Percentiles rank a stretch among this genome's conserved stretches.
These are phyloP conservation scores for Cololabis saira DNA, from an alignment of 2,113 vertebrate species.

Conservation along the genomic window DNA sequence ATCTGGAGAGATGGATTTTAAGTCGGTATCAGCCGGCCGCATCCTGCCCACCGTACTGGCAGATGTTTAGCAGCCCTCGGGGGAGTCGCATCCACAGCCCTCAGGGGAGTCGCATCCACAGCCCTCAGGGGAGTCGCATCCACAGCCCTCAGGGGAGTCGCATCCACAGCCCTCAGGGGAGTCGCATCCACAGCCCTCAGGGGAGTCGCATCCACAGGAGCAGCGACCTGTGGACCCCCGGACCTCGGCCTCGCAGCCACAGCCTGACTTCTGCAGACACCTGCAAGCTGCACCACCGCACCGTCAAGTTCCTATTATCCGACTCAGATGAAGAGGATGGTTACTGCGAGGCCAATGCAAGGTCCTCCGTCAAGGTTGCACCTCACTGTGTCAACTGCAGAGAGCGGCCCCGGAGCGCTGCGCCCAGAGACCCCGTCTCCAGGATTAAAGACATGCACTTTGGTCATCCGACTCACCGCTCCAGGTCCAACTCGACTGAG, in stretches of 20 bases:
- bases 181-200: slow-evolving; percentile 28
- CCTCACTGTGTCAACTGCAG: slow-evolving; percentile 18
- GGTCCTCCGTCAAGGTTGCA: slow-evolving; percentile 63
- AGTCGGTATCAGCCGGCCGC: slow-evolving; percentile 78
- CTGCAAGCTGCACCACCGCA: slow-evolving; percentile 31
- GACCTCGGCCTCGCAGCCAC: slow-evolving; percentile 76
- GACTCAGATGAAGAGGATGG: slow-evolving; percentile 78
- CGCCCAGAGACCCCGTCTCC: slow-evolving; percentile 35
- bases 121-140: slow-evolving; percentile 36
- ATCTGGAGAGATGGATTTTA: slow-evolving; percentile 86
- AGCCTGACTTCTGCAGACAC: slow-evolving; percentile 75
- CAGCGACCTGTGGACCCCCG: slow-evolving; percentile 19
- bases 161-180: slow-evolving; percentile 44
- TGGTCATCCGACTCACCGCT: slow-evolving; percentile 23
- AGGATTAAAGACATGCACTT: slow-evolving; percentile 57
- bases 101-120: no score
- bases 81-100: slow-evolving; percentile 15
- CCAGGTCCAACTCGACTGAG: slow-evolving; percentile 41
- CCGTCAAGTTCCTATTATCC: slow-evolving; percentile 44
- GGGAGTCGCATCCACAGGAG: slow-evolving; percentile 13
- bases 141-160: no score
- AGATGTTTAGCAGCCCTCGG: slow-evolving; percentile 78
- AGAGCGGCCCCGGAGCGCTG: slow-evolving; percentile 40
- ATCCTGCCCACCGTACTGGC: slow-evolving; percentile 90
- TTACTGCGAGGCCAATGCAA: slow-evolving; percentile 72